Base-by-base conservation (phyloP, 2,797 vertebrate species). In the Poecilia velifera region DNA sequence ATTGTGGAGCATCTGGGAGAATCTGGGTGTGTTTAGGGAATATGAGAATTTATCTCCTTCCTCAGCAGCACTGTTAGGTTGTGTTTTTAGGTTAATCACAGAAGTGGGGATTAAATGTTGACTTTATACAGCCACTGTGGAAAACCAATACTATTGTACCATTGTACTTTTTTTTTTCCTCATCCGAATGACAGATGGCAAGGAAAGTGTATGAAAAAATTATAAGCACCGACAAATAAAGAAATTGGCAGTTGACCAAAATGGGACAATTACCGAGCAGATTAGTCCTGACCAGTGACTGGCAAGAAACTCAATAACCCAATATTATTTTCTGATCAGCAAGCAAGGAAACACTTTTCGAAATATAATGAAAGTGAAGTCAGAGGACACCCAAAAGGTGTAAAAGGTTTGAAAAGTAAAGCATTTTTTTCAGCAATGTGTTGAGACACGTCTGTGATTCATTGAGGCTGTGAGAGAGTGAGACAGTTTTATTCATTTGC, bases 1-100 rank as follows among this genome's bases (percentile, higher is more conserved):
- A 91, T 84, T 84, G 62, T 46, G 55, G 47, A 83, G 83, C 91
- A 91, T 87, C 82, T 90, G 91, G 86, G 88, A 78, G 81, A 88
- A 77, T 80, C 45, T 86, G 84, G 85, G 85, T 84, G 86, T 84
- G 81, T 87, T 84, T 43, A 68, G 82, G 78, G 82, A 91, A 83
- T 90, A 87, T 86, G 72, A 80, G 82, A 59, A 47, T 77, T 73
- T 87, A 80, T 90, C 83, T 77, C 74, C 78, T 86, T 41, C 77
- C 80, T 84, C 76, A 74, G 28, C 84, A 87, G 74, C 70, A 86
- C 76, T 66, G 62, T 74, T 68, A 76, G 73, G 31, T 72, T 79
- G 62, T 73, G 80, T 85, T 89, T 88, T 78, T 76, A 39, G 5
- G 82, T 74, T 22, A 85, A 85, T 86, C 83, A 77, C 78, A 84